Percentiles rank a stretch among this genome's conserved stretches.
Conservation (phyloP, 2,797 vertebrate species). For the Alauda arvensis region DNA sequence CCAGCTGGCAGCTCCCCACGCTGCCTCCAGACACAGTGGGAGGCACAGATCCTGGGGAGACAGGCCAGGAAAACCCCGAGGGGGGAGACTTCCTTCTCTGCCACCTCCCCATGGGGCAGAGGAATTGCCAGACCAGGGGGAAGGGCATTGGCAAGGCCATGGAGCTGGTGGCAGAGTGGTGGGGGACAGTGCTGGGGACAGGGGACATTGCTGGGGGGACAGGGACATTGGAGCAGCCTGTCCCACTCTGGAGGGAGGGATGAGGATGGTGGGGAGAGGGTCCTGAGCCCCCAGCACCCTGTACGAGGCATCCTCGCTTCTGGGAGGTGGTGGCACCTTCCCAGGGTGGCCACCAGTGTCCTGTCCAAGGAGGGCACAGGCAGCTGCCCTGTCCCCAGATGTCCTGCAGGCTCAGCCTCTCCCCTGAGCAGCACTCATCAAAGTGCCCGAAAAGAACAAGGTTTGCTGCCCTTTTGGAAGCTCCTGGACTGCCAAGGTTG, state of each 20-base stretch:
- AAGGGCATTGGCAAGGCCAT: background rate
- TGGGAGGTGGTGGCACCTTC: background rate
- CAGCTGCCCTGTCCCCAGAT: background rate
- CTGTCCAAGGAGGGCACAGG: rapidly evolving
- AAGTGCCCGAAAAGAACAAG: background rate
- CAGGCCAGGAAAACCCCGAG: background rate
- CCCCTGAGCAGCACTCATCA: background rate
- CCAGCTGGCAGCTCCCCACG: background rate
- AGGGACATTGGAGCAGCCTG: background rate
- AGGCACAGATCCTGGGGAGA: background rate
- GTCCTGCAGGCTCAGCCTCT: background rate
- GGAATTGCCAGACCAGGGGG: background rate
- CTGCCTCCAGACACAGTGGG: background rate
- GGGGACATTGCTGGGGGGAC: background rate
- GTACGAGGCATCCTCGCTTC: background rate
- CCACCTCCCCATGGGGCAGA: background rate
- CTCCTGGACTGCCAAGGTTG: background rate
- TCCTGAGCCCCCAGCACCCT: background rate
- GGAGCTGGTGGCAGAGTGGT: background rate
- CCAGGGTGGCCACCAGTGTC: background rate
- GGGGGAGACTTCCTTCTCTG: background rate
- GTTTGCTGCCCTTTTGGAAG: background rate
- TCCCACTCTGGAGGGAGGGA: background rate
- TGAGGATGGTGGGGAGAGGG: background rate
- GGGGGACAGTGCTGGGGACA: background rate